Percentiles rank a stretch among this genome's conserved stretches.
Conservation (phyloP, 2,797 vertebrate genomes). For the Acestrorhynchus altus region DNA sequence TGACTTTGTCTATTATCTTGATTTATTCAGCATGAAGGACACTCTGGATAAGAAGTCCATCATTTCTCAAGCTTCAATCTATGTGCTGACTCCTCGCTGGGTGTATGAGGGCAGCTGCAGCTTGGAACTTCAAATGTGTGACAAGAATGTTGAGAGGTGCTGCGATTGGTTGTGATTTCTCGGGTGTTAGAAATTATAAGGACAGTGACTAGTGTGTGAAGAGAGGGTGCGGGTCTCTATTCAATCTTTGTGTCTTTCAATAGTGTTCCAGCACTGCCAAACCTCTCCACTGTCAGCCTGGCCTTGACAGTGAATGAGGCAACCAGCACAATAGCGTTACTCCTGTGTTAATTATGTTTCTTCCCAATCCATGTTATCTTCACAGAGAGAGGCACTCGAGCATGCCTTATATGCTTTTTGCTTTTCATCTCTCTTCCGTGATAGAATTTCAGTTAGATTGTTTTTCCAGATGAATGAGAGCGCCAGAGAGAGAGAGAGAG, state of each 20-base stretch:
- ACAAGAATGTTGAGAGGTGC: not conserved
- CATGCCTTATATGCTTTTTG: conserved; percentile 44
- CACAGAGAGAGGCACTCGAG: conserved; percentile 50
- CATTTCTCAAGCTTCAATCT: not conserved
- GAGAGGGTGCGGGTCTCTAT: not conserved
- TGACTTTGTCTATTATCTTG: conserved; percentile 11
- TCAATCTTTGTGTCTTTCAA: not conserved
- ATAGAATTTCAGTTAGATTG: conserved; percentile 56
- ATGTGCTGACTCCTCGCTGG: not conserved
- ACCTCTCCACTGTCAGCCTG: conserved; percentile 41
- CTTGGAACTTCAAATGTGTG: not conserved
- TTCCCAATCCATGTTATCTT: conserved; percentile 53
- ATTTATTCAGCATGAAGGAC: conserved; percentile 25
- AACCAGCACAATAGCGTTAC: conserved; percentile 49
- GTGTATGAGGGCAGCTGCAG: not conserved
- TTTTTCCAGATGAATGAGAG: conserved; percentile 54
- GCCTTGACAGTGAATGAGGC: conserved; percentile 43
- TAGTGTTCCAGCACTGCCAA: not conserved
- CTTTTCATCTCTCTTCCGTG: conserved; percentile 37
- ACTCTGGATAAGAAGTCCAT: conserved; percentile 8
- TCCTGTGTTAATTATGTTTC: conserved; percentile 60
- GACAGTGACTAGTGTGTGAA: not conserved
- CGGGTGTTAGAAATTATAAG: not conserved
- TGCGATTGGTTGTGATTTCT: not conserved
- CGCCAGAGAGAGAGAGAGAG: conserved; percentile 56